A percentile compares a stretch with the other conserved stretches of the same genome.
Evolutionary conservation across 23 tunicate genomes (phyloP).

Genomic region (Aplidium turbinatum): DNA sequence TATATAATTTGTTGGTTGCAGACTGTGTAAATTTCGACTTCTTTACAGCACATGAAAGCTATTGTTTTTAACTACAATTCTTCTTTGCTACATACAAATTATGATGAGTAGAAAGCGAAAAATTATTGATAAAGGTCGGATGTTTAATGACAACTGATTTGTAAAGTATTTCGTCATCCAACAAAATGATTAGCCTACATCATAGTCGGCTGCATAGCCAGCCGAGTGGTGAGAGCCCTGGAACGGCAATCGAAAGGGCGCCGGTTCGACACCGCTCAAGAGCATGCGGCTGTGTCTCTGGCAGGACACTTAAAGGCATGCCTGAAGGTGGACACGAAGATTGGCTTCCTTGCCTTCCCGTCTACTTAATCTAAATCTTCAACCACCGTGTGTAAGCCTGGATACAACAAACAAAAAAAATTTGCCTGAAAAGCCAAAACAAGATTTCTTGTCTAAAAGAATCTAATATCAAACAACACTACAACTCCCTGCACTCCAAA

Average conservation of each 20-base stretch:
- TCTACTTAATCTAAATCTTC: too few species aligned
- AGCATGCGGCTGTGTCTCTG: too few species aligned
- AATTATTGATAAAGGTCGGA: neutral
- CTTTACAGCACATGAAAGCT: neutral
- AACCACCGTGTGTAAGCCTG: too few species aligned
- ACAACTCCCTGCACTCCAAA: slow-evolving; percentile 1
- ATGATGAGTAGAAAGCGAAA: neutral
- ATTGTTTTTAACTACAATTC: neutral
- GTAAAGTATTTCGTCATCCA: too few species aligned
- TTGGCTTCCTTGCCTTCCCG: too few species aligned
- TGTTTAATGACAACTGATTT: slow-evolving; percentile 1
- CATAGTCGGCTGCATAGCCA: too few species aligned
- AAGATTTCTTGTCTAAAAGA: slow-evolving; percentile 3
- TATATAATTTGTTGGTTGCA: neutral
- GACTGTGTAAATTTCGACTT: neutral
- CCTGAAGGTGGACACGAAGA: too few species aligned
- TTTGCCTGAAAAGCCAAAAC: neutral
- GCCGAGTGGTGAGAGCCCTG: too few species aligned
- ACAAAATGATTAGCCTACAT: neutral
- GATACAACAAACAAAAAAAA: too few species aligned
- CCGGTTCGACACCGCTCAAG: too few species aligned
- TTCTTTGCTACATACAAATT: neutral
- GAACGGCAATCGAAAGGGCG: too few species aligned
- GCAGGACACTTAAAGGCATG: too few species aligned
- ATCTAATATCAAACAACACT: neutral